phyloP scores from a whole-genome alignment of 2,797 vertebrate genomes.

The Crocodylus rhombifer region DNA sequence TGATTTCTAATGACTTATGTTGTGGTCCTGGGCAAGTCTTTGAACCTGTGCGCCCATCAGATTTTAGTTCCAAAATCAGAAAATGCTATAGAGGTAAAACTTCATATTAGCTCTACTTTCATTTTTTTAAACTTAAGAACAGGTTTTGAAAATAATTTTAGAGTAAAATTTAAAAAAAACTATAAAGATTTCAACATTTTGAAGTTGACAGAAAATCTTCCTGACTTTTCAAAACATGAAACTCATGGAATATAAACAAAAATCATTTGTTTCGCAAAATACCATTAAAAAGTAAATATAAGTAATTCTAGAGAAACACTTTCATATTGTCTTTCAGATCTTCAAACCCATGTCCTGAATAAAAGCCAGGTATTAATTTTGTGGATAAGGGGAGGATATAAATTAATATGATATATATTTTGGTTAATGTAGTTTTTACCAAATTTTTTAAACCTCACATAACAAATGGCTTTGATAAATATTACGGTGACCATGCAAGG shows the following conservation, averaged over 20 bases:
- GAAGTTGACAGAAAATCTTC: neutral
- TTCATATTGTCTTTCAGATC: neutral
- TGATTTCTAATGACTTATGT: neutral
- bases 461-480: neutral
- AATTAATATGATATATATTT: neutral
- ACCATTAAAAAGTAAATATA: neutral
- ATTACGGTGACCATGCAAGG: neutral
- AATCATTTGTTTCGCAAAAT: neutral
- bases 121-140: neutral
- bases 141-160: neutral
- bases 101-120: neutral
- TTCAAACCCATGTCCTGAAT: neutral
- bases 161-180: rapidly evolving
- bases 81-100: neutral
- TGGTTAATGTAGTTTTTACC: neutral
- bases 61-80: neutral
- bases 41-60: neutral
- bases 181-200: neutral
- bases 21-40: neutral
- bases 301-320: neutral
- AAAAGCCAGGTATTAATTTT: neutral
- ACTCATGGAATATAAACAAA: neutral
- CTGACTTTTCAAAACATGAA: neutral
- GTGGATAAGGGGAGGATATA: neutral
- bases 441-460: neutral